Conservation (phyloP, 2,113 vertebrate genomes). For the Rattus rattus region DNA sequence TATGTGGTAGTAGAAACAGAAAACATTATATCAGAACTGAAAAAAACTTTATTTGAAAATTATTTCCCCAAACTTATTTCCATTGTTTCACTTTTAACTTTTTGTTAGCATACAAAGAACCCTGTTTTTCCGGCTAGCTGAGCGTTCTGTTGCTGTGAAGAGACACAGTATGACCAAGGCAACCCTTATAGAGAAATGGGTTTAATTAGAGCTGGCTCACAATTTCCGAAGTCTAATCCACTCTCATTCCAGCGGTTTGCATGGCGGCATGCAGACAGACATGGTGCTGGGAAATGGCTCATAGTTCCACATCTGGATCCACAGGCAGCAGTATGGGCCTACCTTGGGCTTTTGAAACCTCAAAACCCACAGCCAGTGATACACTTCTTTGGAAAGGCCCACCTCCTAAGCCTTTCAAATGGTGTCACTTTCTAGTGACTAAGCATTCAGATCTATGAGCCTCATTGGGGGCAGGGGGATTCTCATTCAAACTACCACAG, state of each 20-base stretch:
- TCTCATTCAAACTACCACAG: neutral
- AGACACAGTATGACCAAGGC: neutral
- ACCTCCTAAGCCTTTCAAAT: neutral
- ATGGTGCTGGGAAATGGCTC: neutral
- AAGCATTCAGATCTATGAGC: neutral
- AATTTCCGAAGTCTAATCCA: neutral
- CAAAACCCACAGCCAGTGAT: neutral
- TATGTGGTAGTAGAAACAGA: neutral
- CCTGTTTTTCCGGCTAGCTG: neutral
- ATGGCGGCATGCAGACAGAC: neutral
- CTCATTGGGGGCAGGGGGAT: rapidly evolving
- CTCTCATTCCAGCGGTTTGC: rapidly evolving
- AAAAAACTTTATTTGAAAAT: neutral
- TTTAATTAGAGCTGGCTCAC: neutral
- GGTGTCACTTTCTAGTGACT: neutral
- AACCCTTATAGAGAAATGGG: neutral
- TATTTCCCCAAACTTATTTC: neutral
- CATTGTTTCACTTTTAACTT: neutral
- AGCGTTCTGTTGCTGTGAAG: neutral
- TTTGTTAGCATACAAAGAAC: neutral
- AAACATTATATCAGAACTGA: neutral
- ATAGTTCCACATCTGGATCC: too few species aligned
- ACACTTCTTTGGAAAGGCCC: neutral
- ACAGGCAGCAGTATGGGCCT: neutral
- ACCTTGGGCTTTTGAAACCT: neutral